phyloP scores from a whole-genome alignment of 1,140 invertebrate genomes.

The Dolichoris vasculosae region DNA sequence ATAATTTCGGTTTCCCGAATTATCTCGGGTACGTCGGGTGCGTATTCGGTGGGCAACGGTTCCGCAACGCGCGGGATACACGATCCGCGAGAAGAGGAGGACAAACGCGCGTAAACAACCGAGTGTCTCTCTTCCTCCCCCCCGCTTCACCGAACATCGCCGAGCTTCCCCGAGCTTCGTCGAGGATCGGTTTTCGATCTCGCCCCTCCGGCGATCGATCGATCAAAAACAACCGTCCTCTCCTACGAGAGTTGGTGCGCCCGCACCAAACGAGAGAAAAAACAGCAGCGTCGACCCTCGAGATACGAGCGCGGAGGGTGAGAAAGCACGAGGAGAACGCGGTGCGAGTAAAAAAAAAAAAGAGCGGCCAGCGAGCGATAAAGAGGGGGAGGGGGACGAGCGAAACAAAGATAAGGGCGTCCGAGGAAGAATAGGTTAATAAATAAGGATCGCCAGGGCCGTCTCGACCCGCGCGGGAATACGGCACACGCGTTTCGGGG shows the following conservation, averaged over 20 bases:
- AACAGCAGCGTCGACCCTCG: background rate
- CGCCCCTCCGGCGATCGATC: constrained; percentile 45
- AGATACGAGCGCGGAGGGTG: background rate
- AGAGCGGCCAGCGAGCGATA: background rate
- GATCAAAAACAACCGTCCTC: constrained; percentile 33
- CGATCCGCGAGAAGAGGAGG: background rate
- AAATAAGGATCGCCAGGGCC: constrained; percentile 47
- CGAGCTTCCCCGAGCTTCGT: background rate
- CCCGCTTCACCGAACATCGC: too few species aligned
- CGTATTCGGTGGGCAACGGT: background rate
- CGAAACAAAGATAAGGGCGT: constrained; percentile 46
- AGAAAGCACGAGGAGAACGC: background rate
- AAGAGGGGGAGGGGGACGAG: background rate
- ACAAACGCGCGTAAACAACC: constrained; percentile 22
- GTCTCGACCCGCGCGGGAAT: constrained; percentile 42
- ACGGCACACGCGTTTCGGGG: constrained; percentile 45
- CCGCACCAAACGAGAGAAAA: constrained; percentile 15
- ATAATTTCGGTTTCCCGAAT: background rate
- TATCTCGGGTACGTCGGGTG: too few species aligned
- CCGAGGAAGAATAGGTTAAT: constrained; percentile 51
- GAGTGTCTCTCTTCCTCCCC: background rate
- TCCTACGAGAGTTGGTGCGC: too few species aligned
- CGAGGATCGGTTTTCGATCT: constrained; percentile 35
- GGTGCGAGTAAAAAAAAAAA: background rate
- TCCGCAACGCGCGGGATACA: too few species aligned